A percentile compares a stretch with the other conserved stretches of the same genome.
Evolutionary conservation across 1,140 invertebrate genomes (phyloP).

Genomic region (Drosophila suzukii): DNA sequence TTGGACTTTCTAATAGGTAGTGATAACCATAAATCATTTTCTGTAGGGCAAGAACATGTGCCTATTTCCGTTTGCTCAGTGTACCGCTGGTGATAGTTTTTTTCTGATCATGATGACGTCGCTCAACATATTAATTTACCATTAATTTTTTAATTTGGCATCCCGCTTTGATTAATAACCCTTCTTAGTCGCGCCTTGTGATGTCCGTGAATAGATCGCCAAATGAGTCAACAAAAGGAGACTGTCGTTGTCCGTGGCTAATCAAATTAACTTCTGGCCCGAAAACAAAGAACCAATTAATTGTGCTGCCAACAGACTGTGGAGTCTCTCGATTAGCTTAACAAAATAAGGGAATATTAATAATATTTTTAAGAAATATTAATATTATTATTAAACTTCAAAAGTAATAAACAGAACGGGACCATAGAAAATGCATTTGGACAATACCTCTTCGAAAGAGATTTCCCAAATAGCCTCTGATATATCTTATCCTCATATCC

Average conservation of each 20-base stretch:
- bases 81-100: background rate
- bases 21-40: conserved; percentile 12
- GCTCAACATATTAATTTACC: conserved; percentile 50
- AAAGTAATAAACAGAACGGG: too few species aligned
- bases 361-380: too few species aligned
- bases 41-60: background rate
- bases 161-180: conserved; percentile 70
- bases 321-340: too few species aligned
- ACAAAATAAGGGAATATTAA: too few species aligned
- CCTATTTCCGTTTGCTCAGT: background rate
- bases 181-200: conserved; percentile 26
- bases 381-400: too few species aligned
- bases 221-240: conserved; percentile 35
- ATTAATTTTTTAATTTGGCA: conserved; percentile 72
- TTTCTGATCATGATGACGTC: conserved; percentile 2
- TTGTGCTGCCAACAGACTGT: conserved; percentile 22
- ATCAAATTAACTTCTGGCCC: conserved; percentile 56
- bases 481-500: too few species aligned
- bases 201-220: conserved; percentile 13
- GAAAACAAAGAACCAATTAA: conserved; percentile 40
- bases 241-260: conserved; percentile 42
- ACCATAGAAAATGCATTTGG: too few species aligned
- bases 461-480: too few species aligned
- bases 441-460: too few species aligned
- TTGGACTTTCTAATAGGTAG: background rate